Conservation (phyloP, 2,888 invertebrate genomes). For the Orchestes rusci region DNA sequence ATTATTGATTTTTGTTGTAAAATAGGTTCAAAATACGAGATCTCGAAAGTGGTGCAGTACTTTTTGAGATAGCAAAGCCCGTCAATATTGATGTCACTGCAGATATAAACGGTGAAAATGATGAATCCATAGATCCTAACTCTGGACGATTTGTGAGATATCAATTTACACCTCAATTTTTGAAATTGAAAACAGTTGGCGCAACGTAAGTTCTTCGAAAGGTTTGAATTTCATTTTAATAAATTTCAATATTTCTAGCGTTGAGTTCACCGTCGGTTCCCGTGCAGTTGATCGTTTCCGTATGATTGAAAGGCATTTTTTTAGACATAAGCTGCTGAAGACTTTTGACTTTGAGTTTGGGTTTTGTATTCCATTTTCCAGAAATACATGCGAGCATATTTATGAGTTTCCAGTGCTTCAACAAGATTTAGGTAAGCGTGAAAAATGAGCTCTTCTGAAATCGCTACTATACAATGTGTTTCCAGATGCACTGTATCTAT, state of each 20-base stretch:
- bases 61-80: slow-evolving; percentile 95
- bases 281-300: slow-evolving; percentile 91
- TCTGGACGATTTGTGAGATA: slow-evolving; percentile 96
- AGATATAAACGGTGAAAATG: slow-evolving; percentile 40
- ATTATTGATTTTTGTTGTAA: not conserved
- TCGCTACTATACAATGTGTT: too few species aligned
- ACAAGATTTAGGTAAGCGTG: slow-evolving; percentile 70
- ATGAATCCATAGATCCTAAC: slow-evolving; percentile 70
- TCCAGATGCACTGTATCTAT: too few species aligned
- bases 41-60: slow-evolving; percentile 75
- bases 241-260: slow-evolving; percentile 44
- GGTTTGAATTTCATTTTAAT: slow-evolving; percentile 1
- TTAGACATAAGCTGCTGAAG: slow-evolving; percentile 85
- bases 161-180: slow-evolving; percentile 96
- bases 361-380: slow-evolving; percentile 96
- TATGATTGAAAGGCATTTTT: slow-evolving; percentile 98
- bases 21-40: slow-evolving; percentile 82
- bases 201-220: slow-evolving; percentile 77
- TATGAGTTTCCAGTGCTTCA: slow-evolving; percentile 94
- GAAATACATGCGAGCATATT: slow-evolving; percentile 98
- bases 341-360: slow-evolving; percentile 99
- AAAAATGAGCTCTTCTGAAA: too few species aligned
- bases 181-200: slow-evolving; percentile 92
- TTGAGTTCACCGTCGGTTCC: slow-evolving; percentile 93
- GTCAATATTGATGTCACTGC: slow-evolving; percentile 42